Conservation (phyloP, 2,113 vertebrate species). For the Tragelaphus strepsiceros region DNA sequence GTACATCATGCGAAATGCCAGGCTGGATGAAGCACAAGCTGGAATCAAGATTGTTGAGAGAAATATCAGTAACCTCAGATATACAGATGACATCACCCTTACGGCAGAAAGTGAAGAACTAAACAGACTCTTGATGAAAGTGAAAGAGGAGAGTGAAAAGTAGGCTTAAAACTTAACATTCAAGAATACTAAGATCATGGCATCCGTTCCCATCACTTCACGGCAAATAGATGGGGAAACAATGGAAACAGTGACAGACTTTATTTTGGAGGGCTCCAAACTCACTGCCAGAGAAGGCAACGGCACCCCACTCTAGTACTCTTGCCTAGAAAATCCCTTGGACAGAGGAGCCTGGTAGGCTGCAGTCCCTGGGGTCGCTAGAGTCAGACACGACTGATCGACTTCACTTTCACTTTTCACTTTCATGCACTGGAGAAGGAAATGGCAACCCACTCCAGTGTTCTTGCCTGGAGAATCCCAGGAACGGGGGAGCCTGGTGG, state of each 20-base stretch:
- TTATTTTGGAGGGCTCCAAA: background rate
- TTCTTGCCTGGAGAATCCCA: too few species aligned
- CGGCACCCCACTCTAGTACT: too few species aligned
- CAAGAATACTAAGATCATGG: background rate
- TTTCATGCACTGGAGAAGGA: too few species aligned
- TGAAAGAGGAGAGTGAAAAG: background rate
- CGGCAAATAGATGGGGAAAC: background rate
- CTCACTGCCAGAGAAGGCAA: background rate
- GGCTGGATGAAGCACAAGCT: background rate
- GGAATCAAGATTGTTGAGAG: background rate
- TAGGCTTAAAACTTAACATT: background rate
- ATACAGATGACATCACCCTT: background rate
- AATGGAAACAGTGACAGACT: background rate
- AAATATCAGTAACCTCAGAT: background rate
- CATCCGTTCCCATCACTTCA: background rate
- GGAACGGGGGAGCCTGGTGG: too few species aligned
- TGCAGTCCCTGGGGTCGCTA: too few species aligned
- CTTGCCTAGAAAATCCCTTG: too few species aligned
- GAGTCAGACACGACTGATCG: too few species aligned
- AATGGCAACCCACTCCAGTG: too few species aligned
- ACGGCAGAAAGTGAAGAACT: background rate
- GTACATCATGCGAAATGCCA: background rate
- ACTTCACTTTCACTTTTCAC: too few species aligned
- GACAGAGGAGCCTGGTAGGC: too few species aligned
- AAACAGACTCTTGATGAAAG: background rate